Evolutionary conservation across 2,888 invertebrate species (phyloP).

Genomic region (Melikaiella ostensackeni): DNA sequence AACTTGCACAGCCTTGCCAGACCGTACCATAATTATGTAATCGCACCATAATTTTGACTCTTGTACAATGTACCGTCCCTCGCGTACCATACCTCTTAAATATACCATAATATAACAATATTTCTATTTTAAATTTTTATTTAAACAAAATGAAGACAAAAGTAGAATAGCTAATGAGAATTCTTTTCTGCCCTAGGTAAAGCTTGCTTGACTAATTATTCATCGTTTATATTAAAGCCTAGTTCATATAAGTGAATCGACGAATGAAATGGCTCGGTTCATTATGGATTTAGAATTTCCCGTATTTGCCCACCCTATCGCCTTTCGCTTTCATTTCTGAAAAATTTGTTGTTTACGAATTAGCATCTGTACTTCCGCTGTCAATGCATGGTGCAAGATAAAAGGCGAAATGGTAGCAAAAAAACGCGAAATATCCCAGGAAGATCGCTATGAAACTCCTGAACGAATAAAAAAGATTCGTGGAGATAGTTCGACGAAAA

Average conservation of each 20-base stretch:
- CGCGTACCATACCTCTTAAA: slow-evolving; percentile 24
- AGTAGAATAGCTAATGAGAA: background rate
- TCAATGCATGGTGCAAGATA: background rate
- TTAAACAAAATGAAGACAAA: background rate
- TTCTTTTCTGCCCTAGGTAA: background rate
- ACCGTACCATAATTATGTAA: slow-evolving; percentile 38
- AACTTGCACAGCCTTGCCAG: too few relatives aligned
- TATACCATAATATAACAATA: background rate
- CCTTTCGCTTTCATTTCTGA: background rate
- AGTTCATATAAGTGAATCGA: background rate
- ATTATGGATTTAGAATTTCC: background rate
- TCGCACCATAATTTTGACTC: slow-evolving; percentile 28
- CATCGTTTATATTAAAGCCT: background rate
- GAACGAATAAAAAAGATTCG: slow-evolving; percentile 6
- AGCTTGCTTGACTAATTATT: background rate
- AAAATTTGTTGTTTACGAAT: background rate
- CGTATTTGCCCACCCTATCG: background rate
- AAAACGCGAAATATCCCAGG: background rate
- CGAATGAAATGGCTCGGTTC: background rate
- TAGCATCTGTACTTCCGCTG: background rate
- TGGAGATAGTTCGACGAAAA: background rate
- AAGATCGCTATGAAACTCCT: background rate
- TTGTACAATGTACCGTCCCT: slow-evolving; percentile 37
- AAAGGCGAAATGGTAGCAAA: background rate
- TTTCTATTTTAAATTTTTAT: background rate